A percentile compares a stretch with the other conserved stretches of the same genome.
Evolutionary conservation across 2,888 invertebrate genomes (phyloP).

Genomic region (Drosophila nr. medialis): DNA sequence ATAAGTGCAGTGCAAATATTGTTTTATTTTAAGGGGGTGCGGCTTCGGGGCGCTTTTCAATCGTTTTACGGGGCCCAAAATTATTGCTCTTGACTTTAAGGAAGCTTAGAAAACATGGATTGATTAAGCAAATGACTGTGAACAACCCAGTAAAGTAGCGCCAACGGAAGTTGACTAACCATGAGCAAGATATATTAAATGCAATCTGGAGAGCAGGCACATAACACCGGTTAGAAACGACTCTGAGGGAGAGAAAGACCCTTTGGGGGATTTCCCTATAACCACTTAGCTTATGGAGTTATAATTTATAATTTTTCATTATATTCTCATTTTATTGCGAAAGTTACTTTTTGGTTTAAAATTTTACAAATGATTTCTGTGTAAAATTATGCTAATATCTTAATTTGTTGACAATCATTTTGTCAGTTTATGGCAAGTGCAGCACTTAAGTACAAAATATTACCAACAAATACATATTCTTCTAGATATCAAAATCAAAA

Average conservation of each 20-base stretch:
- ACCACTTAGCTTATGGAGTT: not conserved
- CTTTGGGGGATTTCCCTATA: not conserved
- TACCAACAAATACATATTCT: not conserved
- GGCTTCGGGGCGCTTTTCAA: not conserved
- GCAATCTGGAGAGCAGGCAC: not conserved
- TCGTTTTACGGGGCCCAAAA: not conserved
- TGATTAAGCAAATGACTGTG: slow-evolving; percentile 1
- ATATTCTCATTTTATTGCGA: not conserved
- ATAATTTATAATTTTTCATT: not conserved
- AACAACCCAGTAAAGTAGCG: not conserved
- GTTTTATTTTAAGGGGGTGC: slow-evolving; percentile 14
- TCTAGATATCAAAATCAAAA: not conserved
- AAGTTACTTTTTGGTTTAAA: not conserved
- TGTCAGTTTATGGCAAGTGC: not conserved
- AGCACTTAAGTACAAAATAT: not conserved
- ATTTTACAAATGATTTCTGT: not conserved
- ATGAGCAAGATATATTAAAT: not conserved
- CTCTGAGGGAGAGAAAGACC: not conserved
- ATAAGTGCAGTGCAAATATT: slow-evolving; percentile 66
- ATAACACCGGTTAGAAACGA: not conserved
- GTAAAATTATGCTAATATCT: not conserved
- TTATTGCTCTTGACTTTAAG: not conserved
- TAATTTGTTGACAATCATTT: too few relatives aligned
- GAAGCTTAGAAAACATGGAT: not conserved
- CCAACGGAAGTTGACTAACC: not conserved